phyloP scores from a whole-genome alignment of 2,113 vertebrate species.

The human region GRCh38 chr5:113254501-113255000 shows the following conservation, averaged over 20 bases:
- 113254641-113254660: not conserved
- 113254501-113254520: not conserved
- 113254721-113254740: not conserved
- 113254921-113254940: too few species aligned
- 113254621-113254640: not conserved
- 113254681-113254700: not conserved
- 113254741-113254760: not conserved
- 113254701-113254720: not conserved
- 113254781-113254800: not conserved
- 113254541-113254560: not conserved
- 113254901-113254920: too few species aligned
- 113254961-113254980: too few species aligned
- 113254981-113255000: too few species aligned
- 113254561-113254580: not conserved
- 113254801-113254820: not conserved
- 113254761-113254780: not conserved
- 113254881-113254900: not conserved
- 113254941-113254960: too few species aligned
- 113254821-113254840: not conserved
- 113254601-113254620: not conserved
- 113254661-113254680: not conserved
- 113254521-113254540: not conserved
- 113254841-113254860: not conserved
- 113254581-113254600: not conserved
- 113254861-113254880: not conserved